Evolutionary conservation across 23 tunicate genomes (phyloP), one percentile per base, ranked within the genome.

Genomic region (Oikopleura albicans): DNA sequence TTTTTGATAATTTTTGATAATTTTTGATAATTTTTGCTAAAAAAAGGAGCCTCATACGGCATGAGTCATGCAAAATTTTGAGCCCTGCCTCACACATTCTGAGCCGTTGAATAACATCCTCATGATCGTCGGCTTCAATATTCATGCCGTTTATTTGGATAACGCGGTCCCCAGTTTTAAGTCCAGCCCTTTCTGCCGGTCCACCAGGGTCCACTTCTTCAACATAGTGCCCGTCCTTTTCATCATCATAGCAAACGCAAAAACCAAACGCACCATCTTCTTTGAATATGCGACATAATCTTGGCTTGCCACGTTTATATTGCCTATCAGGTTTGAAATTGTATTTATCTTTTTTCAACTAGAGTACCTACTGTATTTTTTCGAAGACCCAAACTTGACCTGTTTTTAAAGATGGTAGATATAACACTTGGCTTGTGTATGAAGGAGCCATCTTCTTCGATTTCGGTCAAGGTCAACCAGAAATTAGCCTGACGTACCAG

Each of bases 261-360:
- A 95, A 95, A 2, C 99, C 99, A 39, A 90, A 90, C 0, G 87
- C 76, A 0, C 79, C 92, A 31, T 56, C 39, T 83, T 90, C 91
- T 79, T 95, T 95, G 63, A 91, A 90, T 28, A 95, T 87, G 35
- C 91, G 87, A 75, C 99, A 90, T 0, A 95, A 84, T n/a, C 92
- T 76, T 40, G 99, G 99, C 86, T 90, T 95, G 83, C 79, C 79
- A 29, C 79, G 79, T 29, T 71, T 71, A 29, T 71, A 71, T 37
- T 71, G 79, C 33, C 79, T 27, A 29, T 71, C 79, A 71, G 28
- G n/a, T n/a, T n/a, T n/a, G n/a, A n/a, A n/a, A n/a, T n/a, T n/a
- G n/a, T n/a, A n/a, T n/a, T n/a, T n/a, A n/a, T n/a, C n/a, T n/a
- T n/a, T n/a, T n/a, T n/a, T n/a, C n/a, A n/a, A n/a, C n/a, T n/a